These are phyloP conservation scores for Coregonus suidteri DNA, from an alignment of 2,797 vertebrate species.

Conservation along the genomic window DNA sequence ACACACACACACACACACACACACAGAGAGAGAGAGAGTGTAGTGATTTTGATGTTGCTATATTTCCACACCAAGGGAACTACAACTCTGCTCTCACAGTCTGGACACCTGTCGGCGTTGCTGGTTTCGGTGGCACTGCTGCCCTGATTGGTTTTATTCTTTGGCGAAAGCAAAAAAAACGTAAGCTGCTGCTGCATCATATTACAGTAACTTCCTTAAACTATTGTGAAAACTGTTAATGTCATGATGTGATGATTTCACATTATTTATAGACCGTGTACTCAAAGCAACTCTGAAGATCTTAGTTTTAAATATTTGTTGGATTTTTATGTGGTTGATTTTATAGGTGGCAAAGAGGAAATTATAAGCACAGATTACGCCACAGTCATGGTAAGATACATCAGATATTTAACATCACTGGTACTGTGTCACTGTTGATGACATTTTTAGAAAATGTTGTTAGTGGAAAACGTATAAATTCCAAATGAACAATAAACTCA, in stretches of 20 bases:
- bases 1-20: slow-evolving; percentile 1
- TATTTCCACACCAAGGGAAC: not conserved
- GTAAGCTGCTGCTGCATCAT: too few species aligned
- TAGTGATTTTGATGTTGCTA: not conserved
- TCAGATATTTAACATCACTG: not conserved
- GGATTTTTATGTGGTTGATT: not conserved
- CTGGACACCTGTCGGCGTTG: not conserved
- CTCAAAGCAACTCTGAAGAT: too few species aligned
- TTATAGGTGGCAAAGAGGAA: not conserved
- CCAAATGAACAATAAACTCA: too few species aligned
- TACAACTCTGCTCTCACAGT: too few species aligned
- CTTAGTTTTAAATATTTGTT: not conserved
- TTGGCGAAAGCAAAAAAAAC: too few species aligned
- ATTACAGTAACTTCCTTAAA: too few species aligned
- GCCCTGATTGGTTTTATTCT: not conserved
- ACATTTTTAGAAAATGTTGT: not conserved
- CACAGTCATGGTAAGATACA: not conserved
- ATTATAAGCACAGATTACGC: not conserved
- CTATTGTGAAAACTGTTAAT: not conserved
- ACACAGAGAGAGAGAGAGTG: not conserved
- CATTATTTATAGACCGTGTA: not conserved
- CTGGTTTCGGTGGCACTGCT: too few species aligned
- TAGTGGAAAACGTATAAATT: not conserved
- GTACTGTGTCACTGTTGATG: not conserved
- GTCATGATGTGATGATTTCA: not conserved